A percentile compares a stretch with the other conserved stretches of the same genome.
Evolutionary conservation across 2,888 invertebrate genomes (phyloP).

Genomic region (Dichetophora obliterata): DNA sequence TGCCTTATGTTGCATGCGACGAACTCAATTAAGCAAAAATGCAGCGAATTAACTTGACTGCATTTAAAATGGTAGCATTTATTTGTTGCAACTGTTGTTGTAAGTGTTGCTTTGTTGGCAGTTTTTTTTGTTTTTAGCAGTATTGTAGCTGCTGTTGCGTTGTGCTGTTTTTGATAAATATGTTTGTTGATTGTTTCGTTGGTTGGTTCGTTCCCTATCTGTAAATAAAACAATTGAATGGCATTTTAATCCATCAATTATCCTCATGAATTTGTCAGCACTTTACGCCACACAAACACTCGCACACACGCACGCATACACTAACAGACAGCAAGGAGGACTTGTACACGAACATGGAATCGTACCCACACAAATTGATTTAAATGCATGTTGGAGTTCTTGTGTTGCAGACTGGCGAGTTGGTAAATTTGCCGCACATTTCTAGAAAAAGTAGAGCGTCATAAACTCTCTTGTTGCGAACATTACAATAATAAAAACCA

Average conservation of each 20-base stretch:
- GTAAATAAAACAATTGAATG: conserved; percentile 50
- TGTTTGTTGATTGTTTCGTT: conserved; percentile 2
- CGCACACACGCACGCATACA: not conserved
- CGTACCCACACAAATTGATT: too few species aligned
- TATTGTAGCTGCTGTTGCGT: not conserved
- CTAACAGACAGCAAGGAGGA: not conserved
- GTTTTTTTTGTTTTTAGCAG: not conserved
- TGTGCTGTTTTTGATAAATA: not conserved
- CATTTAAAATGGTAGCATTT: not conserved
- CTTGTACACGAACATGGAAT: not conserved
- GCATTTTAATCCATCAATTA: conserved; percentile 52
- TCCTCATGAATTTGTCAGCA: conserved; percentile 44
- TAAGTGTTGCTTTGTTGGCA: not conserved
- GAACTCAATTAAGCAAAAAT: conserved; percentile 8
- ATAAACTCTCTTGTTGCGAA: too few species aligned
- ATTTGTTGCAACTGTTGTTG: not conserved
- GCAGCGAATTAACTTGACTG: not conserved
- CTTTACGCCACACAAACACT: not conserved
- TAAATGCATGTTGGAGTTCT: too few species aligned
- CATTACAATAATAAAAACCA: too few species aligned
- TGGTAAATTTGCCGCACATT: too few species aligned
- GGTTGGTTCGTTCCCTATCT: conserved; percentile 32
- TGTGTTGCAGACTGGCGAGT: too few species aligned
- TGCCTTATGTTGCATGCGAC: not conserved
- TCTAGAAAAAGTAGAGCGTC: too few species aligned